A percentile compares a stretch with the other conserved stretches of the same genome.
phyloP scores from a whole-genome alignment of 1,140 invertebrate species.

The Homalodisca vitripennis region DNA sequence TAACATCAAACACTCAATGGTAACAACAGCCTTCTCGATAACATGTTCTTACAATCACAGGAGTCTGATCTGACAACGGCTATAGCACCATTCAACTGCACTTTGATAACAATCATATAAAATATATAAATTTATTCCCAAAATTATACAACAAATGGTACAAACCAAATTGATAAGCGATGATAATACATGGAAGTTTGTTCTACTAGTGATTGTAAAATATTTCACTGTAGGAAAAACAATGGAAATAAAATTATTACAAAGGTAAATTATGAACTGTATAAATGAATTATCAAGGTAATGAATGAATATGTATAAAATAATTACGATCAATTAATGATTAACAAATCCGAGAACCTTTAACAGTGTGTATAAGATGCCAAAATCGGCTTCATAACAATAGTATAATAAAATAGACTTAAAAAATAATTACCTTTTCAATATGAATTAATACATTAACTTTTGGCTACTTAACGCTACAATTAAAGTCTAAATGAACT shows the following conservation, averaged over 20 bases:
- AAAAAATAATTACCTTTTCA: constrained; percentile 23
- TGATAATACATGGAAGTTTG: neutral
- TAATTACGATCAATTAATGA: too few species aligned
- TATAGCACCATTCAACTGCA: neutral
- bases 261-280: too few species aligned
- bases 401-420: constrained; percentile 26
- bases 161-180: too few species aligned
- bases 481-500: neutral
- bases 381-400: constrained; percentile 16
- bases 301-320: neutral
- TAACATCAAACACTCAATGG: constrained; percentile 18
- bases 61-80: constrained; percentile 1
- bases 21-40: neutral
- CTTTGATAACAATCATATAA: constrained; percentile 15
- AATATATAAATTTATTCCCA: constrained; percentile 20
- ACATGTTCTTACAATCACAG: neutral
- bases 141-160: too few species aligned
- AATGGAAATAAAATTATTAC: neutral
- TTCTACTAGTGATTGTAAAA: neutral
- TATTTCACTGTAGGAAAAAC: neutral
- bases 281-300: too few species aligned
- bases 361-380: constrained; percentile 13
- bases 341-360: constrained; percentile 23
- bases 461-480: constrained; percentile 1
- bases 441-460: constrained; percentile 5